These are phyloP conservation scores for Zootoca vivipara DNA, from an alignment of 2,113 vertebrate genomes.

Conservation along the genomic window DNA sequence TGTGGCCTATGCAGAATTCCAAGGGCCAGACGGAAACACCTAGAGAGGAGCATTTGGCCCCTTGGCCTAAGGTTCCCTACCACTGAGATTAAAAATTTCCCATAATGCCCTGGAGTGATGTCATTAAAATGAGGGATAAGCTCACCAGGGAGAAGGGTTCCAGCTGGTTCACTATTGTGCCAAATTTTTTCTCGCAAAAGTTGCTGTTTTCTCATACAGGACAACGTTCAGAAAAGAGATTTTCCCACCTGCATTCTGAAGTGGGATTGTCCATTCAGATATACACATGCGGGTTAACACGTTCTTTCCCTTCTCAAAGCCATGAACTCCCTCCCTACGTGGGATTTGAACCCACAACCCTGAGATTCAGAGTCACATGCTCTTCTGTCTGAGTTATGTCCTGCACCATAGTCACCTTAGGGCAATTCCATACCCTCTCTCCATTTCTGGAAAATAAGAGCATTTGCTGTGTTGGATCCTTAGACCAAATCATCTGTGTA, in stretches of 20 bases:
- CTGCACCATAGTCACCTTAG: not conserved
- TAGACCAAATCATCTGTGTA: not conserved
- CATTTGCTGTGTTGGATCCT: not conserved
- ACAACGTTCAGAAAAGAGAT: not conserved
- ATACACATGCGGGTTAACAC: too few species aligned
- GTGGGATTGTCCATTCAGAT: not conserved
- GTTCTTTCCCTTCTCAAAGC: not conserved
- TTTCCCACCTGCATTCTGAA: not conserved
- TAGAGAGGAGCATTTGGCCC: too few species aligned
- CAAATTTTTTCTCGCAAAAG: not conserved
- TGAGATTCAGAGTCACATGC: too few species aligned
- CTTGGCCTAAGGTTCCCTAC: too few species aligned
- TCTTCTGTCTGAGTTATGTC: too few species aligned
- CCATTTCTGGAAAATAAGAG: not conserved
- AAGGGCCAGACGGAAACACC: too few species aligned
- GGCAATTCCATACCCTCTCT: not conserved
- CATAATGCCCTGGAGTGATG: not conserved
- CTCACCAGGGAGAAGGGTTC: not conserved
- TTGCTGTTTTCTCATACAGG: not conserved
- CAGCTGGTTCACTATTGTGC: not conserved
- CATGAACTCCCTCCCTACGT: not conserved
- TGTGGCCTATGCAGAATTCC: too few species aligned
- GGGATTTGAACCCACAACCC: too few species aligned
- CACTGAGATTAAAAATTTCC: not conserved
- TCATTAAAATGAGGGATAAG: not conserved